Evolutionary conservation across 2,113 vertebrate genomes (phyloP), one percentile per base, ranked within the genome.

Genomic region (Colaptes auratus): DNA sequence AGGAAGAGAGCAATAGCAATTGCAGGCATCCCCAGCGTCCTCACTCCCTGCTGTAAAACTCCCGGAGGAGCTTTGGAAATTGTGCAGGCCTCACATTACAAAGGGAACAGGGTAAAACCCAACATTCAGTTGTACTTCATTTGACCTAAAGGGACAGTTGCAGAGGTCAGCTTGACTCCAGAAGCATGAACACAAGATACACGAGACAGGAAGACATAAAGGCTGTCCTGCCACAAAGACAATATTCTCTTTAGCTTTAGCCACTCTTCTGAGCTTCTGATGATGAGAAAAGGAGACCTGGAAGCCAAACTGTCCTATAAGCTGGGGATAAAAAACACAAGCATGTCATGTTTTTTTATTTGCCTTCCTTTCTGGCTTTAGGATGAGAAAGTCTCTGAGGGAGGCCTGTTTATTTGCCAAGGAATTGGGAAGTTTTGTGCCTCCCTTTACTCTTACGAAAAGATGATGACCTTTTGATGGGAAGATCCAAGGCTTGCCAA

Each of bases 401-500:
- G 27, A 83, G 58, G 53, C 50, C 23, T 75, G 72, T 60, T 83
- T 88, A 52, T 90, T 96, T 94, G 69, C 80, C 88, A 84, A 74
- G 53, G 48, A 96, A 88, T 11, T 84, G 58, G 73, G 61, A 65
- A 56, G 33, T 46, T 90, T 88, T 81, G 36, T 3, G 3, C 33
- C 44, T 93, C 53, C 25, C 36, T 82, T 86, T 83, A 74, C 86
- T 72, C 76, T 88, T 92, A 72, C 0, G 16, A 90, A 94, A 90
- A 90, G 58, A 93, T 94, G 81, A 88, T 0, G 4, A 90, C 56
- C 28, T 92, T 94, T 71, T 83, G 69, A 60, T 96, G 86, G 80
- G 92, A 93, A 95, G 76, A 92, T 84, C 30, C 65, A 86, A 72
- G 61, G 12, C 16, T 83, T 90, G 80, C 58, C 92, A 94, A 95